A percentile compares a stretch with the other conserved stretches of the same genome.
Conservation (phyloP, 2,113 vertebrate species). For the Eptatretus burgeri region DNA sequence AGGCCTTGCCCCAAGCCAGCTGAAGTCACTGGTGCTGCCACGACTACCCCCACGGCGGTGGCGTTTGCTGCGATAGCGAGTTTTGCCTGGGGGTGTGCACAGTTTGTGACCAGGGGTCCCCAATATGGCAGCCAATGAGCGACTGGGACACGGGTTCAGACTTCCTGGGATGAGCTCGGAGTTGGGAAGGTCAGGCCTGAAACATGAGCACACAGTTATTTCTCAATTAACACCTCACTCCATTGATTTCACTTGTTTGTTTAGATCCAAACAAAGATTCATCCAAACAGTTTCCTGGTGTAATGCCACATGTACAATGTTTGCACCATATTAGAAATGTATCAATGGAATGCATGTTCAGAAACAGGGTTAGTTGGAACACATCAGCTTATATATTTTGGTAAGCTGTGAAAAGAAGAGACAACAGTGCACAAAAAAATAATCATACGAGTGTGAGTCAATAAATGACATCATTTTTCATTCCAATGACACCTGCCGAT, state of each 20-base stretch:
- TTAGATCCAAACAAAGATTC: not conserved
- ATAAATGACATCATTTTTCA: too few species aligned
- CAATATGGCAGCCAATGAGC: constrained; percentile 36
- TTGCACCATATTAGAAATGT: not conserved
- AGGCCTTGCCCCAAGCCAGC: constrained; percentile 4
- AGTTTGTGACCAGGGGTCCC: constrained; percentile 58
- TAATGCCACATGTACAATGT: not conserved
- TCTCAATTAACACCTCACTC: too few species aligned
- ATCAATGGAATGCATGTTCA: not conserved
- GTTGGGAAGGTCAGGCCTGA: constrained; percentile 56
- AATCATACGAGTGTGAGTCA: too few species aligned
- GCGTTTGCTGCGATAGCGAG: constrained; percentile 65
- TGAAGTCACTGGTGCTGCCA: constrained; percentile 64
- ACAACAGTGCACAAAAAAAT: too few species aligned
- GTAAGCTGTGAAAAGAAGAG: too few species aligned
- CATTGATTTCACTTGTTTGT: too few species aligned
- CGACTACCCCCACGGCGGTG: constrained; percentile 76
- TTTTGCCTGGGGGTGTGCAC: constrained; percentile 42
- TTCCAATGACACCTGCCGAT: too few species aligned
- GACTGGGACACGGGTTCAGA: constrained; percentile 28
- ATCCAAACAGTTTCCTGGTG: not conserved
- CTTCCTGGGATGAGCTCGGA: constrained; percentile 53
- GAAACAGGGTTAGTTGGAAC: not conserved
- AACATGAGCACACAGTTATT: too few species aligned
- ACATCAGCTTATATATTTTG: too few species aligned